Conservation (phyloP, 2,888 invertebrate species). For the Epirrhoe tristata region DNA sequence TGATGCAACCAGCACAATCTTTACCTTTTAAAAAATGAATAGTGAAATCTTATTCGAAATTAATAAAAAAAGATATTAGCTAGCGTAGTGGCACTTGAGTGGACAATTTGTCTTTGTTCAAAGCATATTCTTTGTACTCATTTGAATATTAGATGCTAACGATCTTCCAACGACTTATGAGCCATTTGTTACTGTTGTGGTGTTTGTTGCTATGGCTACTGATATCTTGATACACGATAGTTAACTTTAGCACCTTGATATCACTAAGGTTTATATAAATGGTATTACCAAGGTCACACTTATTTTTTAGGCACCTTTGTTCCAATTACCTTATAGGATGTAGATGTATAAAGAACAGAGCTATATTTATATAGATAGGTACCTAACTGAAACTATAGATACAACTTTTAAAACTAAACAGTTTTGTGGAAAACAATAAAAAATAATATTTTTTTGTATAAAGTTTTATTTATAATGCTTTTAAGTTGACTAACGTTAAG, state of each 20-base stretch:
- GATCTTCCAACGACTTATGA: neutral
- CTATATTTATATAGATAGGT: too few relatives aligned
- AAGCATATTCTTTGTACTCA: neutral
- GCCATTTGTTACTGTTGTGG: conserved; percentile 18
- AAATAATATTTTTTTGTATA: neutral
- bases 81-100: too few relatives aligned
- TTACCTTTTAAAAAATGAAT: too few relatives aligned
- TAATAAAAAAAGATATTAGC: too few relatives aligned
- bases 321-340: too few relatives aligned
- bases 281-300: conserved; percentile 35
- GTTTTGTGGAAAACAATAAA: neutral
- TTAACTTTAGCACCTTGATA: conserved; percentile 26
- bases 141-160: conserved; percentile 1
- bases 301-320: neutral
- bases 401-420: too few relatives aligned
- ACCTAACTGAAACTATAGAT: too few relatives aligned
- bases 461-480: conserved; percentile 2
- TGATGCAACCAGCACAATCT: too few relatives aligned
- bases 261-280: conserved; percentile 40
- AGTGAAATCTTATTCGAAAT: too few relatives aligned
- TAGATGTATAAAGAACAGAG: too few relatives aligned
- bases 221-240: conserved; percentile 22
- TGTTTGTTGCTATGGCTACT: conserved; percentile 21
- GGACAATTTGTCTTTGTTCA: neutral
- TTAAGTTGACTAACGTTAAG: conserved; percentile 37